phyloP scores from a whole-genome alignment of 2,113 vertebrate species.

The Prionailurus viverrinus region DNA sequence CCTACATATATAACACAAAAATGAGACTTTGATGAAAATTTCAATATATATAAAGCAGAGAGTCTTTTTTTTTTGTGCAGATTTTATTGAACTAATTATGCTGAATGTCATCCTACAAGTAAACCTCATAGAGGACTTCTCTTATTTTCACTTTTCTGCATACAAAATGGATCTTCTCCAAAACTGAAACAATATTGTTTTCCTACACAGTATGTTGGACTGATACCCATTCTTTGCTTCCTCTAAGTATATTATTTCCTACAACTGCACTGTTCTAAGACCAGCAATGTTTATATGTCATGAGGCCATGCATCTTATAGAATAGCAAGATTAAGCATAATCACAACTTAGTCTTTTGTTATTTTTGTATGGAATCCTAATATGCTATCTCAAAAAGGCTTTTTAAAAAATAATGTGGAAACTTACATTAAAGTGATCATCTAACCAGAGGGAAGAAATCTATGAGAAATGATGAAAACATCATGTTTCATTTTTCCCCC shows the following conservation, averaged over 20 bases:
- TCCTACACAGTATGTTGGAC: background rate
- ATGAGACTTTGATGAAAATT: constrained; percentile 10
- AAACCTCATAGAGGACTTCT: background rate
- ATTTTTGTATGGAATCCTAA: background rate
- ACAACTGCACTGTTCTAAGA: background rate
- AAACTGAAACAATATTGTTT: constrained; percentile 35
- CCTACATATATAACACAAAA: background rate
- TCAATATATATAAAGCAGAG: background rate
- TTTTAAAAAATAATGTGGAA: background rate
- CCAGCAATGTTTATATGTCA: constrained; percentile 11
- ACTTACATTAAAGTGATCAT: constrained; percentile 21
- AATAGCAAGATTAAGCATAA: constrained; percentile 48
- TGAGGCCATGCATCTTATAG: constrained; percentile 40
- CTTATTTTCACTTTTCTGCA: background rate
- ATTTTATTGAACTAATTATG: background rate
- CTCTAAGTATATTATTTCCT: constrained; percentile 20
- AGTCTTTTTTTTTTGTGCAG: background rate
- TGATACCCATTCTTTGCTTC: background rate
- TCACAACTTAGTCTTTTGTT: background rate
- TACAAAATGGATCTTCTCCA: constrained; percentile 6
- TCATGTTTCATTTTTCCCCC: constrained; percentile 28
- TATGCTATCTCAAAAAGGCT: background rate
- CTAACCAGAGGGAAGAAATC: constrained; percentile 58
- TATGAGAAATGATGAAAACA: constrained; percentile 61
- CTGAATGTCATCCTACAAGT: background rate